A percentile compares a stretch with the other conserved stretches of the same genome.
These are phyloP conservation scores for Abrostola triplasia DNA, from an alignment of 2,888 invertebrate genomes.

Conservation along the genomic window DNA sequence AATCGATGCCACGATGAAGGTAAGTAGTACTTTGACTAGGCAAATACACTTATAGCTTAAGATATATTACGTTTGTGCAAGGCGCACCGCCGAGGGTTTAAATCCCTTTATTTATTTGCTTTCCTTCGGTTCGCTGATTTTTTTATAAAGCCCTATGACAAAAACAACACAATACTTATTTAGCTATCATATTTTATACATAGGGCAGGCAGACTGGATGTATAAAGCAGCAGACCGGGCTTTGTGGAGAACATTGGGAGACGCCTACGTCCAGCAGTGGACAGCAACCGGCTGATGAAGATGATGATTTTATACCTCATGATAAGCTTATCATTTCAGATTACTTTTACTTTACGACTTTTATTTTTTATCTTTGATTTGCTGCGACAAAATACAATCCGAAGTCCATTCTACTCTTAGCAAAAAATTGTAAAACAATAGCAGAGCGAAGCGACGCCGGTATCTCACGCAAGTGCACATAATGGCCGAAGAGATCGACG, in stretches of 20 bases:
- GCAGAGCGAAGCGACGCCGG: slow-evolving; percentile 52
- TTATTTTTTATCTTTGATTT: slow-evolving; percentile 47
- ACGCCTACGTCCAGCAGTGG: too few relatives aligned
- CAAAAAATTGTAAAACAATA: slow-evolving; percentile 60
- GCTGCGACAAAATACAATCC: slow-evolving; percentile 30
- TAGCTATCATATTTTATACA: neutral
- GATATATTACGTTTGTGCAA: too few relatives aligned
- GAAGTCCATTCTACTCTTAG: slow-evolving; percentile 36
- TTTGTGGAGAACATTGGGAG: too few relatives aligned
- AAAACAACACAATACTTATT: too few relatives aligned
- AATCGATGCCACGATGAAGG: too few relatives aligned
- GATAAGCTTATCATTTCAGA: slow-evolving; percentile 17
- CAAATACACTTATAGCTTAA: too few relatives aligned
- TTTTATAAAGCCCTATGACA: neutral
- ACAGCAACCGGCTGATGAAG: too few relatives aligned
- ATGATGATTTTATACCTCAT: neutral
- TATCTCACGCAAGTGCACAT: slow-evolving; percentile 77
- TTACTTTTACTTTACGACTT: slow-evolving; percentile 51
- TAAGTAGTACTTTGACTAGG: too few relatives aligned
- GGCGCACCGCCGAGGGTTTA: too few relatives aligned
- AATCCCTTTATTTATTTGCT: neutral
- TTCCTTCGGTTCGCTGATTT: slow-evolving; percentile 17
- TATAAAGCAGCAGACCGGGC: too few relatives aligned
- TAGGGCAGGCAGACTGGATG: too few relatives aligned
- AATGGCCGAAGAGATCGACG: slow-evolving; percentile 67